Evolutionary conservation across 2,113 vertebrate species (phyloP).

Genomic region (Prietella phreatophila): DNA sequence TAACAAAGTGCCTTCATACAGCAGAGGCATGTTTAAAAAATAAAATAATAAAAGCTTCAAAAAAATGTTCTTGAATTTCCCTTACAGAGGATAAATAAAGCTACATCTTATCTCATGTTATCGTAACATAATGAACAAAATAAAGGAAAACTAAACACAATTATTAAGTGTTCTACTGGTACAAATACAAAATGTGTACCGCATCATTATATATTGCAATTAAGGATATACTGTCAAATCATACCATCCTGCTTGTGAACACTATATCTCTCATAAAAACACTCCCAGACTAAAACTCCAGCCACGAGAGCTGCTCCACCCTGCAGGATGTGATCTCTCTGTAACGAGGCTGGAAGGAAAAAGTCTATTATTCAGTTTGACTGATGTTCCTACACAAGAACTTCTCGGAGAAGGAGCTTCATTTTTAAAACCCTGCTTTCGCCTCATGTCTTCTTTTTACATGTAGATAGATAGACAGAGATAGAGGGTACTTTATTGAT

Average conservation of each 20-base stretch:
- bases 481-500: too few relatives aligned
- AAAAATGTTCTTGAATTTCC: too few relatives aligned
- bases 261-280: not conserved
- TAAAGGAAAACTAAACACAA: not conserved
- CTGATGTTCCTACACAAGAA: not conserved
- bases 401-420: not conserved
- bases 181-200: not conserved
- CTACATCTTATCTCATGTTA: too few relatives aligned
- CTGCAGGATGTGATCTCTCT: conserved; percentile 9
- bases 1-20: not conserved
- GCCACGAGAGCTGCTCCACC: not conserved
- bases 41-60: too few relatives aligned
- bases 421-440: not conserved
- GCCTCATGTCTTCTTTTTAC: not conserved
- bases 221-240: not conserved
- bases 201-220: not conserved
- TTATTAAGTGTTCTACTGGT: not conserved
- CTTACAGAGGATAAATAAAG: too few relatives aligned
- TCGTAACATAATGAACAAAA: too few relatives aligned
- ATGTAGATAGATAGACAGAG: not conserved
- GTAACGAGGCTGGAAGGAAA: not conserved
- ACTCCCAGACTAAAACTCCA: not conserved
- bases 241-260: not conserved
- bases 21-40: not conserved
- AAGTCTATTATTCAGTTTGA: not conserved